Percentiles rank a stretch among this genome's conserved stretches.
phyloP scores from a whole-genome alignment of 2,113 vertebrate genomes.

The Pollachius pollachius region DNA sequence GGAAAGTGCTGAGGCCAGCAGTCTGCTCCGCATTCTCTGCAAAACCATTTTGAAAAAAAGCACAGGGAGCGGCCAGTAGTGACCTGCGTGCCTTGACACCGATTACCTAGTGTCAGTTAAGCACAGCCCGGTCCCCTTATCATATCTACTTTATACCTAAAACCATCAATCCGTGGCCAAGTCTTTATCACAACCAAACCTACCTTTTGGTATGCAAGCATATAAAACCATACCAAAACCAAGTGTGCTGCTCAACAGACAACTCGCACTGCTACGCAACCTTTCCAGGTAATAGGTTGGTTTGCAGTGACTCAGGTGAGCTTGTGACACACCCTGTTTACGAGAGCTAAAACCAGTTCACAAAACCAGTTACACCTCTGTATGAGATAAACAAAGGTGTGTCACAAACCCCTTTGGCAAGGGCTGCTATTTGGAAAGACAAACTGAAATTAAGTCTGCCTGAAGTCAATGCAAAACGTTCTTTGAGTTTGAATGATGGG shows the following conservation, averaged over 20 bases:
- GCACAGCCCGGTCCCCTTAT: neutral
- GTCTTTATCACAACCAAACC: too few species aligned
- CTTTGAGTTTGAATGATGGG: conserved; percentile 40
- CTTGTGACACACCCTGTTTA: conserved; percentile 51
- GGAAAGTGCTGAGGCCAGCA: conserved; percentile 73
- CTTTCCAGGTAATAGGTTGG: conserved; percentile 6
- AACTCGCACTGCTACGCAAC: neutral
- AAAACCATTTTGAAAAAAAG: conserved; percentile 67
- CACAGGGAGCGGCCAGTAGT: conserved; percentile 44
- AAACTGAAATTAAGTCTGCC: conserved; percentile 65
- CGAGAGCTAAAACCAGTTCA: conserved; percentile 44
- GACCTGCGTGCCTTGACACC: conserved; percentile 50
- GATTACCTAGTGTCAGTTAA: conserved; percentile 24
- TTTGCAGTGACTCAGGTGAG: neutral
- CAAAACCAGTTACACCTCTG: conserved; percentile 66
- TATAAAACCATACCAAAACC: too few species aligned
- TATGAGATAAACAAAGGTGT: conserved; percentile 69
- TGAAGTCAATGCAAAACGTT: conserved; percentile 19
- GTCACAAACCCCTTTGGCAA: conserved; percentile 44
- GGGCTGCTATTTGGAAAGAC: conserved; percentile 66
- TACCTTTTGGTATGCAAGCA: too few species aligned
- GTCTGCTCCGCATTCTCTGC: conserved; percentile 58
- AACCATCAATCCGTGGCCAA: neutral
- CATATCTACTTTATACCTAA: neutral
- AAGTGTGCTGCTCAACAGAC: too few species aligned